Base-by-base conservation (phyloP, 2,888 invertebrate species). In the Pammene fasciana region DNA sequence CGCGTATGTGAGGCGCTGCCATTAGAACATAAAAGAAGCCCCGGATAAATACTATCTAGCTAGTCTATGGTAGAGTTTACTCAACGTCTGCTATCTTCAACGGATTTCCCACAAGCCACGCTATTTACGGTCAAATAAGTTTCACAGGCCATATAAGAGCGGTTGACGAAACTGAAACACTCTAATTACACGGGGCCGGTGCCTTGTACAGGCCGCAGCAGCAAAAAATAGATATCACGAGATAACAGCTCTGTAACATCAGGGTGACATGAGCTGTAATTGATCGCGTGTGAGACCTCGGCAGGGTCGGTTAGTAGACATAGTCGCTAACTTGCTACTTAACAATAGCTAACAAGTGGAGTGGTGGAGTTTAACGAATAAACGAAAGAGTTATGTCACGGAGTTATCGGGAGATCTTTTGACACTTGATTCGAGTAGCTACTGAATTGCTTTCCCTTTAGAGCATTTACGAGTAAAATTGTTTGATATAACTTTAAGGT, bases 181-280 rank as follows among this genome's bases (percentile, higher is more conserved):
- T n/a, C 45, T 54, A 57, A 57, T 46, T 26, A 61, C 45, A 61
- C 36, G 66, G n/a, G 41, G 34, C 34, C 57, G 52, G 64, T 36
- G 56, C 64, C 57, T 36, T 59, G 64, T 68, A 50, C 43, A 65
- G 52, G 26, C 26, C 26, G 26, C 26, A 26, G 36, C 46, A 45
- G 26, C 36, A 67, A 67, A 67, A 61, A 62, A 48, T 55, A 26
- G 67, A 59, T 61, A 34, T 57, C 62, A 48, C 50, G 48, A 56
- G 57, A 45, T 65, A 64, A 52, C 48, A 48, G 52, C 61, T 61
- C 36, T 38, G 60, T 52, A 59, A 68, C 68, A 59, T 68, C 59
- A 57, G 57, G 64, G 64, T 48, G 68, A 65, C 57, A 59, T 57
- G 52, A 13, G n/a, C 8, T 50, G 41, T 52, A 62, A 62, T 62